Evolutionary conservation across 2,113 vertebrate species (phyloP).

Genomic region (Ibidorhyncha struthersii): DNA sequence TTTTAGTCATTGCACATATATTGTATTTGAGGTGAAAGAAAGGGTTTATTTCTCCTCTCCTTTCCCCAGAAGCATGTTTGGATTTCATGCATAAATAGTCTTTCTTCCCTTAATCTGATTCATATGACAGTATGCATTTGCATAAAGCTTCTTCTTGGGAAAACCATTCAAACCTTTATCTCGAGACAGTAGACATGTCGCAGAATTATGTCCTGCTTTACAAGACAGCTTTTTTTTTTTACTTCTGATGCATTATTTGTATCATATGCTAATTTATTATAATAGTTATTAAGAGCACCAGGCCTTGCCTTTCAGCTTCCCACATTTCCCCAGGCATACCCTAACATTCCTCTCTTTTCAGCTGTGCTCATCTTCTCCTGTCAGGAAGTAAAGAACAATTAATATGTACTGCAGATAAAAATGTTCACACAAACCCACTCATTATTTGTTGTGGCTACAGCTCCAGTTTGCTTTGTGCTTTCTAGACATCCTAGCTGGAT

Average conservation of each 20-base stretch:
- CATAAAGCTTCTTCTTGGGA: conserved; percentile 46
- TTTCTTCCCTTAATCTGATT: conserved; percentile 59
- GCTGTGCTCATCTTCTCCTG: neutral
- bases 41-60: conserved; percentile 39
- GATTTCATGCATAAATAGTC: conserved; percentile 68
- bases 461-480: neutral
- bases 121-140: conserved; percentile 58
- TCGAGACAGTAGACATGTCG: neutral
- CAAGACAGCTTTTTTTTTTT: neutral
- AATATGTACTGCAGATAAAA: conserved; percentile 31
- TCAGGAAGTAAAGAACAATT: conserved; percentile 43
- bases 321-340: conserved; percentile 21
- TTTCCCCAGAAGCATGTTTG: conserved; percentile 53
- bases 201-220: conserved; percentile 40
- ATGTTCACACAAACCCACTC: conserved; percentile 22
- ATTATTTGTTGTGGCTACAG: conserved; percentile 31
- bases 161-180: conserved; percentile 44
- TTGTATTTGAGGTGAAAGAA: conserved; percentile 38
- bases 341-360: conserved; percentile 7
- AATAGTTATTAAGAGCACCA: conserved; percentile 22
- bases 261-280: conserved; percentile 51
- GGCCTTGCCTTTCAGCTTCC: conserved; percentile 28
- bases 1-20: conserved; percentile 14
- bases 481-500: neutral
- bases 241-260: conserved; percentile 35